Evolutionary conservation across 2,113 vertebrate species (phyloP).

Genomic region (Ellobius talpinus): DNA sequence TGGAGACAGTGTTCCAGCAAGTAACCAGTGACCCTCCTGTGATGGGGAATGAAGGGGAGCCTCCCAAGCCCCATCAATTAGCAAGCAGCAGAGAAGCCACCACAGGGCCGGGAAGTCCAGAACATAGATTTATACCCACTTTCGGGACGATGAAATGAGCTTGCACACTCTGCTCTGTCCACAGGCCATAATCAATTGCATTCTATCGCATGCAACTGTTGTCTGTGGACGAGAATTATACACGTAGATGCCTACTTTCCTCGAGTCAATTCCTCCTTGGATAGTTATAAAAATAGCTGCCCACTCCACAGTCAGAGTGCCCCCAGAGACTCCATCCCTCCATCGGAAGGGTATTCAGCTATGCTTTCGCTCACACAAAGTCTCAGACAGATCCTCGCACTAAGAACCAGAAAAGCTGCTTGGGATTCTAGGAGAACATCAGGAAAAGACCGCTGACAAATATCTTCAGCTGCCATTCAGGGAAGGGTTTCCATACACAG

Average conservation of each 20-base stretch:
- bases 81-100: too few species aligned
- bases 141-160: background rate
- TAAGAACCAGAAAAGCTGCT: background rate
- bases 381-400: background rate
- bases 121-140: accelerated
- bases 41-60: background rate
- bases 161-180: background rate
- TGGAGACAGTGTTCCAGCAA: too few species aligned
- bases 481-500: background rate
- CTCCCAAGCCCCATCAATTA: background rate
- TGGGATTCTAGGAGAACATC: background rate
- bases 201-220: accelerated
- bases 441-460: accelerated
- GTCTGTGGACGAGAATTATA: background rate
- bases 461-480: accelerated
- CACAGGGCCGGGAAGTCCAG: background rate
- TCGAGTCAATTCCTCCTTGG: accelerated
- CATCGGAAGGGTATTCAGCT: accelerated
- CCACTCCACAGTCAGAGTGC: background rate
- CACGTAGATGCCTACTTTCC: accelerated
- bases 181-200: background rate
- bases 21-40: background rate
- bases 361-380: background rate
- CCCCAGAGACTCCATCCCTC: too few species aligned
- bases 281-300: background rate